phyloP scores from a whole-genome alignment of 1,140 invertebrate species.

The Lamellibrachia luymesi region DNA sequence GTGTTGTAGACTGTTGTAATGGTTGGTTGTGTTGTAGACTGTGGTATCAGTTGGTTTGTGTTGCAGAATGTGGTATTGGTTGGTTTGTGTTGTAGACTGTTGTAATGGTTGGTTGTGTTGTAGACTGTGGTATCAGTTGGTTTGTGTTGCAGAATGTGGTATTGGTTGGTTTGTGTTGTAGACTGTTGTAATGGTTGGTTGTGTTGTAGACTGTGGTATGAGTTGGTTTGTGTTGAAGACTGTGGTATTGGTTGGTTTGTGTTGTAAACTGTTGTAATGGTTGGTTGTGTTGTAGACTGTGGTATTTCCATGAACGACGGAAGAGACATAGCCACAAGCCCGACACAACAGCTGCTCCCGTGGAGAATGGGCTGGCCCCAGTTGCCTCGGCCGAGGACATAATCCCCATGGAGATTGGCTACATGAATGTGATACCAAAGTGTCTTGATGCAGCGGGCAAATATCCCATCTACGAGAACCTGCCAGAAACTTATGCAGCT shows the following conservation, averaged over 20 bases:
- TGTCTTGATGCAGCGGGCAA: conserved; percentile 29
- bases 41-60: no score
- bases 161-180: no score
- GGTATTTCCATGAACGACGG: conserved; percentile 22
- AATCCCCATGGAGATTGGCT: conserved; percentile 26
- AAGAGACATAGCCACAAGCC: conserved; percentile 2
- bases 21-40: no score
- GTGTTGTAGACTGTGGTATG: no score
- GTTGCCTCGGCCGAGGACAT: conserved; percentile 12
- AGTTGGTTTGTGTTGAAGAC: not conserved
- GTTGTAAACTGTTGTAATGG: not conserved
- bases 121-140: no score
- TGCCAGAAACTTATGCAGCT: conserved; percentile 31
- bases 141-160: no score
- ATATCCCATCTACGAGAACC: conserved; percentile 28
- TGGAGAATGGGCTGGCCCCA: not conserved
- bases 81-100: no score
- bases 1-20: no score
- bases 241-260: not conserved
- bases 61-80: no score
- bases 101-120: no score
- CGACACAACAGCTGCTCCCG: not conserved
- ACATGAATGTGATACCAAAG: conserved; percentile 32
- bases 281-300: conserved; percentile 15
- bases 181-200: no score